These are phyloP conservation scores for Chironomus tepperi DNA, from an alignment of 1,140 invertebrate genomes.

Conservation along the genomic window DNA sequence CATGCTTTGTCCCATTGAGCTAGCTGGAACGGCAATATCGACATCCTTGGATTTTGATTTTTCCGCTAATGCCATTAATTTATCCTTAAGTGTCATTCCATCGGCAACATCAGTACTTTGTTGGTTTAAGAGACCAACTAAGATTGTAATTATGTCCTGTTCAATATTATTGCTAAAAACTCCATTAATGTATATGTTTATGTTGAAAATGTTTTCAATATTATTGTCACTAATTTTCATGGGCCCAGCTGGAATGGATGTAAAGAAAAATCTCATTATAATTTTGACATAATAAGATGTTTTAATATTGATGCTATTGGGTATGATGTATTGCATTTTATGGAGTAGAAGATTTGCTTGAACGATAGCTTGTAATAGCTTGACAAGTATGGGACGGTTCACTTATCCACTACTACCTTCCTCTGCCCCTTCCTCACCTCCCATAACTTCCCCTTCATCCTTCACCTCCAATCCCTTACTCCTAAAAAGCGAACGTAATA, in stretches of 20 bases:
- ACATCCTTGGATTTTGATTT: not conserved
- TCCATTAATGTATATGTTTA: conserved; percentile 11
- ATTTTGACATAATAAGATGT: too few relatives aligned
- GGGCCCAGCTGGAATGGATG: not conserved
- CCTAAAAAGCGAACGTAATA: too few relatives aligned
- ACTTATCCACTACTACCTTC: too few relatives aligned
- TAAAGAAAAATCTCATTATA: too few relatives aligned
- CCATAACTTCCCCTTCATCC: too few relatives aligned
- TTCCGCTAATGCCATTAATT: not conserved
- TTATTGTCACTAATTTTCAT: conserved; percentile 20
- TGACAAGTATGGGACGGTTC: too few relatives aligned
- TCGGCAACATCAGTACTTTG: not conserved
- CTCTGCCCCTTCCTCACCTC: too few relatives aligned
- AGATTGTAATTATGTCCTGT: not conserved
- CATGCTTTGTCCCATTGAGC: not conserved
- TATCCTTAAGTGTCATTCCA: not conserved
- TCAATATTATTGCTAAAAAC: not conserved
- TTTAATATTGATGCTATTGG: too few relatives aligned
- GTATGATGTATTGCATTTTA: too few relatives aligned
- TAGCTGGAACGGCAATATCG: not conserved
- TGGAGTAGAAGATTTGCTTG: too few relatives aligned
- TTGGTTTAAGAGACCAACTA: not conserved
- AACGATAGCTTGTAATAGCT: too few relatives aligned
- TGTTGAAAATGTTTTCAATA: conserved; percentile 16
- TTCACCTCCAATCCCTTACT: too few relatives aligned